Base-by-base conservation (phyloP, 2,888 invertebrate genomes). In the Drepana falcataria region DNA sequence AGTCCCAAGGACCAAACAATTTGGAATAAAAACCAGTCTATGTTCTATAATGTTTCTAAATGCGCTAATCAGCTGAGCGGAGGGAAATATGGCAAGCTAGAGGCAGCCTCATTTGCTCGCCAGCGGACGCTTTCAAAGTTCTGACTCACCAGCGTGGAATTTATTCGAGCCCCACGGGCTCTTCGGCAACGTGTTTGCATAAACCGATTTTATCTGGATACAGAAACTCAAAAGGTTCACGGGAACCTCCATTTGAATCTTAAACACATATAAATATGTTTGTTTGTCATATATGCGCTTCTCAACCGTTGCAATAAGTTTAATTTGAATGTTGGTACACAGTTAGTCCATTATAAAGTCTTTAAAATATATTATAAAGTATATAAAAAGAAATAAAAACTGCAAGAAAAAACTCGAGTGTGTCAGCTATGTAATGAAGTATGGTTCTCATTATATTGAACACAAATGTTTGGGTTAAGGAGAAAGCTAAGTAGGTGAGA, bases 401-500 rank as follows among this genome's bases (percentile, higher is more conserved):
- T 21, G 21, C 21, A 21, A 21, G 21, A 21, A 21, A 21, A 21
- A 21, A 21, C 21, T 21, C 21, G 21, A 21, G 21, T 21, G 21
- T 21, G 21, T 21, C 21, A 53, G 48, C 56, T 54, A 51, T 54
- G 54, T 64, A 44, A 44, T 44, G 9, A 3, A 9, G 3, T 44
- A 9, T 51, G 58, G 21, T 21, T 21, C 21, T 65, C 64, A 65
- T 65, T 66, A 58, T 65, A 68, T 62, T 59, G 56, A 64, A 60
- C 56, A 63, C 61, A 73, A 79, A 75, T 75, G 71, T 75, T 77
- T 71, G 64, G 61, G 65, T 63, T 21, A 71, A 71, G 71, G 61
- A 63, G 68, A 61, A 66, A 68, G 69, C 71, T 70, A 77, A 79
- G 77, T 77, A 75, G 64, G 58, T 68, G 71, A 76, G 75, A 73